Conservation (phyloP, 2,113 vertebrate species). For the Pyxicephalus adspersus region DNA sequence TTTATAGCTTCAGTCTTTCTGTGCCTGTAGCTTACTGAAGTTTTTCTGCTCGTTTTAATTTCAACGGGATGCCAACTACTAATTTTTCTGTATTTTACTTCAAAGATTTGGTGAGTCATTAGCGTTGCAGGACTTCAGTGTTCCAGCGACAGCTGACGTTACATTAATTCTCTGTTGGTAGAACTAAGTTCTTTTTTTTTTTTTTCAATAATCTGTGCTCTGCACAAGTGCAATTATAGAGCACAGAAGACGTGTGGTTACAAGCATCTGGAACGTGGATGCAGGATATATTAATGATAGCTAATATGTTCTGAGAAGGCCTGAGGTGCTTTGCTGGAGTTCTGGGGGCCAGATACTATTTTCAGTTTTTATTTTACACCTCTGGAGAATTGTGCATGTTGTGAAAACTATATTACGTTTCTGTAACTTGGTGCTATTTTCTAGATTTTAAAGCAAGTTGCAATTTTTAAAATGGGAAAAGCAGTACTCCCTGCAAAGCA, state of each 20-base stretch:
- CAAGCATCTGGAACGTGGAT: conserved; percentile 14
- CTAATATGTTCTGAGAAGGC: not conserved
- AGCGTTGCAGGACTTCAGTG: not conserved
- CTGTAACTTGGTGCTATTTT: not conserved
- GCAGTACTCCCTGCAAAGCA: no score
- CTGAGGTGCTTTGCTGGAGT: not conserved
- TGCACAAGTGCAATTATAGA: conserved; percentile 20
- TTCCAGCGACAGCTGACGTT: not conserved
- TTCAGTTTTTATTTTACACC: conserved; percentile 19
- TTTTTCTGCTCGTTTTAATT: no score
- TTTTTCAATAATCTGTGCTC: conserved; percentile 5
- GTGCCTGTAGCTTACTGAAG: no score
- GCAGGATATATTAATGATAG: not conserved
- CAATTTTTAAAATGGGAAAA: no score
- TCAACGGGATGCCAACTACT: no score
- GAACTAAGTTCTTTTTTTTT: not conserved
- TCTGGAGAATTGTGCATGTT: not conserved
- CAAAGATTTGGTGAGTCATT: not conserved
- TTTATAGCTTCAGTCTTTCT: no score
- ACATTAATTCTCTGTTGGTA: not conserved
- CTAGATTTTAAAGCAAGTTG: not conserved
- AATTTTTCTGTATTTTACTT: not conserved
- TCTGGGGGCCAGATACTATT: conserved; percentile 38
- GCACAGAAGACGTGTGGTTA: conserved; percentile 3
- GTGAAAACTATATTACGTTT: conserved; percentile 12